Evolutionary conservation across 2,888 invertebrate species (phyloP).

Genomic region (Congeria kusceri): DNA sequence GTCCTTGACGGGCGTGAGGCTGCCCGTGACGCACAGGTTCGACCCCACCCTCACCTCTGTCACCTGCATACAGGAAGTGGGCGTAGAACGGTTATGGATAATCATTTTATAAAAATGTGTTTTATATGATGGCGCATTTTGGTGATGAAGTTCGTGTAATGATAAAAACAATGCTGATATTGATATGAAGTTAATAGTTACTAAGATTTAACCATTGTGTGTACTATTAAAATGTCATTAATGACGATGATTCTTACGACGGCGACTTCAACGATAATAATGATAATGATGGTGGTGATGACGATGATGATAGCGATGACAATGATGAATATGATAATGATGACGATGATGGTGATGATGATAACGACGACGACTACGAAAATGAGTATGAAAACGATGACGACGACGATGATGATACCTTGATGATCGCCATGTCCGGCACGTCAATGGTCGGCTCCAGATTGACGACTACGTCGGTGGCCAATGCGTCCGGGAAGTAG

Average conservation of each 20-base stretch:
- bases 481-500: constrained; percentile 3
- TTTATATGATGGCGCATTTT: no score
- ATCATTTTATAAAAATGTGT: no score
- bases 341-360: not conserved
- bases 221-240: no score
- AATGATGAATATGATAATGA: not conserved
- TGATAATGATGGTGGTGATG: not conserved
- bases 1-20: constrained; percentile 22
- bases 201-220: no score
- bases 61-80: not conserved
- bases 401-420: constrained; percentile 12
- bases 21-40: constrained; percentile 27
- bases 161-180: no score
- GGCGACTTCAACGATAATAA: not conserved
- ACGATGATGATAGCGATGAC: not conserved
- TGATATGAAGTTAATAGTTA: no score
- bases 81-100: no score
- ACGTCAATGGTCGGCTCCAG: constrained; percentile 32
- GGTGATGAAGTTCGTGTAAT: no score
- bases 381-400: not conserved
- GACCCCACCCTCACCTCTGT: constrained; percentile 16
- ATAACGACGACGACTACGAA: not conserved
- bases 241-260: no score
- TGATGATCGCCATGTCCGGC: constrained; percentile 29
- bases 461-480: constrained; percentile 19